phyloP scores from a whole-genome alignment of 2,888 invertebrate genomes.

The Tetropium fuscum region DNA sequence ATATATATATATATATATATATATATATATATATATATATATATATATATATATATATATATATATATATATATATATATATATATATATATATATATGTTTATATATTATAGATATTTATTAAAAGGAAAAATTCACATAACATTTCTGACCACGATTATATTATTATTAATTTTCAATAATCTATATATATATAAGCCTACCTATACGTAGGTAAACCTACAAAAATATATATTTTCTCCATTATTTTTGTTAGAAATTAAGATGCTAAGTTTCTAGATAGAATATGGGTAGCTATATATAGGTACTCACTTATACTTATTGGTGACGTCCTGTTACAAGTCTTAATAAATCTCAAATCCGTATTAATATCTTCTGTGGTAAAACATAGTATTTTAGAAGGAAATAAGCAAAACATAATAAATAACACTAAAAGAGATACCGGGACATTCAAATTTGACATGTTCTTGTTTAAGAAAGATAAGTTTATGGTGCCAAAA shows the following conservation, averaged over 20 bases:
- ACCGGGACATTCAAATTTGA: neutral
- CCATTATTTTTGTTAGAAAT: neutral
- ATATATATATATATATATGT: too few relatives aligned
- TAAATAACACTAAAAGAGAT: neutral
- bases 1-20: too few relatives aligned
- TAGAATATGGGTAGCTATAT: neutral
- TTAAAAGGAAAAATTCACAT: too few relatives aligned
- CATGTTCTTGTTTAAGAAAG: neutral
- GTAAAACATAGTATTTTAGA: conserved; percentile 25
- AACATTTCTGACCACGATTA: too few relatives aligned
- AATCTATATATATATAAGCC: too few relatives aligned
- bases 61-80: too few relatives aligned
- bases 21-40: too few relatives aligned
- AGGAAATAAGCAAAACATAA: neutral
- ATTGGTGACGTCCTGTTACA: conserved; percentile 62
- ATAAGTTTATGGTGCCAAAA: neutral
- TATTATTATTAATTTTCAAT: too few relatives aligned
- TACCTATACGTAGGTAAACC: too few relatives aligned
- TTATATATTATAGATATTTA: too few relatives aligned
- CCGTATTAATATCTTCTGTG: conserved; percentile 52
- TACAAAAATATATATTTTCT: too few relatives aligned
- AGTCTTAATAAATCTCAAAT: conserved; percentile 56
- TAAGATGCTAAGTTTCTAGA: neutral
- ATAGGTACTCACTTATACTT: conserved; percentile 55
- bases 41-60: too few relatives aligned